Evolutionary conservation across 2,888 invertebrate genomes (phyloP), one percentile per base, ranked within the genome.

Genomic region (Melanostoma mellinum): DNA sequence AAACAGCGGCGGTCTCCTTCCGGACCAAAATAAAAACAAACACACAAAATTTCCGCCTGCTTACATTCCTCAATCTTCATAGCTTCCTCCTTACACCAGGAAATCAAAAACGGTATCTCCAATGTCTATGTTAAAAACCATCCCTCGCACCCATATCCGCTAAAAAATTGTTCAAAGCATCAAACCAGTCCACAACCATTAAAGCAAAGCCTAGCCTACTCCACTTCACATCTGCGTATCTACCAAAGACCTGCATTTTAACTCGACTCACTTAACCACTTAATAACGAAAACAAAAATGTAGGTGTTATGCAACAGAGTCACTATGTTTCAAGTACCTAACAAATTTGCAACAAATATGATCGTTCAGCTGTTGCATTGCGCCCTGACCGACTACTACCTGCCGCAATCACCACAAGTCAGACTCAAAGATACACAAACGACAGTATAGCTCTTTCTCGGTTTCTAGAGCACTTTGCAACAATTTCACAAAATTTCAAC

Each of bases 241-340:
- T 68, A 53, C 72, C 61, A 52, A 53, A 76, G 76, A 81, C 81
- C 72, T 81, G 81, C 67, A 81, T 81, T 81, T 73, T 50, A 61
- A 73, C 46, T 55, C 56, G 61, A 72, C 77, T 68, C 67, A 50
- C 77, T 77, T 68, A 82, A 82, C 81, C 77, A 46, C 77, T 67
- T 53, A 52, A 50, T 50, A n/a, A 48, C 30, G 30, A 48, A 0
- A 35, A 48, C 30, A 38, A 61, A 44, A n/a, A 35, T 60, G 35
- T 40, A 30, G n/a, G n/a, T 61, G 3, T 82, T 69, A 82, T 58
- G 73, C 58, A 82, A 73, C 36, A 3, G 3, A 9, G 48, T 61
- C 20, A 58, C 44, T 44, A 38, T 65, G 42, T 35, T 55, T 36
- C 50, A 42, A 30, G 32, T 55, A 46, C 20, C 36, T 44, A 10